Conservation (phyloP, 2,113 vertebrate genomes). For the Cyanocitta stelleri region DNA sequence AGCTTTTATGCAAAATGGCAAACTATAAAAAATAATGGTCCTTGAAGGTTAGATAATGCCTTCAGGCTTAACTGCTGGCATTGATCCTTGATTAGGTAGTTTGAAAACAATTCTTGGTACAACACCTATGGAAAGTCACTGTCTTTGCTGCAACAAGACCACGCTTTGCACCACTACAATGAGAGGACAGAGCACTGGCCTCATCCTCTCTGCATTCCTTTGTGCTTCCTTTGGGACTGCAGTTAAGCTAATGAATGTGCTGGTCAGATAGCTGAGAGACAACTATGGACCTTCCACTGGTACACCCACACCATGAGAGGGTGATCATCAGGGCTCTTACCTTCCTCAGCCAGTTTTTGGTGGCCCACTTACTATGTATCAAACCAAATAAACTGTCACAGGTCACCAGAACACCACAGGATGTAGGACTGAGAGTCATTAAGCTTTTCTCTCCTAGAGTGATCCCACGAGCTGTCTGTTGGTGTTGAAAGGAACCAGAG, state of each 20-base stretch:
- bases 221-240: background rate
- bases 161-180: accelerated
- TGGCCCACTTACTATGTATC: background rate
- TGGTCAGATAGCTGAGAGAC: background rate
- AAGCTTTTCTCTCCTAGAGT: background rate
- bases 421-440: background rate
- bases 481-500: background rate
- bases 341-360: background rate
- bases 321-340: background rate
- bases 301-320: background rate
- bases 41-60: background rate
- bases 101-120: background rate
- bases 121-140: background rate
- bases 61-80: background rate
- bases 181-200: background rate
- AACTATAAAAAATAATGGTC: background rate
- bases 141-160: background rate
- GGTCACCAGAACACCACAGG: background rate
- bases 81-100: background rate
- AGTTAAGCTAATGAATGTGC: background rate
- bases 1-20: background rate
- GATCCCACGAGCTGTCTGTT: accelerated
- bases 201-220: background rate
- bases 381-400: background rate
- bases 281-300: background rate